phyloP scores from a whole-genome alignment of 2,888 invertebrate genomes.

The Siphonodentalium dalli region DNA sequence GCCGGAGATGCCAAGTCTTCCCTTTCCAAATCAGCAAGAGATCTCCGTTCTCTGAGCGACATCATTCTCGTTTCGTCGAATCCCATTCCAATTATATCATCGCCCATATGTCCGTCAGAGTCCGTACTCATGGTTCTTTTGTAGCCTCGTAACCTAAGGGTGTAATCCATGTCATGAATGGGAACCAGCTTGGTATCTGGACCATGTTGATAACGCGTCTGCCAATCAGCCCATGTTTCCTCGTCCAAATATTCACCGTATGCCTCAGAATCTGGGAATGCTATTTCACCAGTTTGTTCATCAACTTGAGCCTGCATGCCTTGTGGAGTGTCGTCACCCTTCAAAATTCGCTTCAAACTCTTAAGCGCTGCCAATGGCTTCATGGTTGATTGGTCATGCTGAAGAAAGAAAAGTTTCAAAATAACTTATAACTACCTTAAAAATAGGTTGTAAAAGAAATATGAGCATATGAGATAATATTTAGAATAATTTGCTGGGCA shows the following conservation, averaged over 20 bases:
- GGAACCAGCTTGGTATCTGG: constrained; percentile 96
- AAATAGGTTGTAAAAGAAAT: too few relatives aligned
- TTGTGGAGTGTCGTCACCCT: background rate
- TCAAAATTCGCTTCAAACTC: background rate
- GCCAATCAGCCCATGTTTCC: constrained; percentile 65
- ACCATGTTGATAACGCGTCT: constrained; percentile 87
- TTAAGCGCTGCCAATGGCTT: background rate
- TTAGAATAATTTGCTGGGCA: too few relatives aligned
- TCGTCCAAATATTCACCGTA: constrained; percentile 60
- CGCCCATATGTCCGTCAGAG: too few relatives aligned
- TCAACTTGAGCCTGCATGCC: constrained; percentile 39
- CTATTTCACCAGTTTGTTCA: constrained; percentile 38
- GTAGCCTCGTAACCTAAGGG: constrained; percentile 69
- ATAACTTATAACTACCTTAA: too few relatives aligned
- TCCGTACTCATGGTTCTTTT: constrained; percentile 19
- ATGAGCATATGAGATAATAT: too few relatives aligned
- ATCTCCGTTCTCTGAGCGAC: too few relatives aligned
- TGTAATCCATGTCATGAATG: constrained; percentile 90
- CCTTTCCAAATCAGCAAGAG: too few relatives aligned
- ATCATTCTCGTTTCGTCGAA: too few relatives aligned
- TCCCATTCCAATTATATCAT: too few relatives aligned
- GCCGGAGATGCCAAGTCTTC: too few relatives aligned
- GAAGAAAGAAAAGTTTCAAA: too few relatives aligned
- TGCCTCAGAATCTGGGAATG: constrained; percentile 45
- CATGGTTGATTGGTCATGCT: too few relatives aligned